Base-by-base conservation (phyloP, 1,140 invertebrate genomes). In the Diabrotica undecimpunctata region DNA sequence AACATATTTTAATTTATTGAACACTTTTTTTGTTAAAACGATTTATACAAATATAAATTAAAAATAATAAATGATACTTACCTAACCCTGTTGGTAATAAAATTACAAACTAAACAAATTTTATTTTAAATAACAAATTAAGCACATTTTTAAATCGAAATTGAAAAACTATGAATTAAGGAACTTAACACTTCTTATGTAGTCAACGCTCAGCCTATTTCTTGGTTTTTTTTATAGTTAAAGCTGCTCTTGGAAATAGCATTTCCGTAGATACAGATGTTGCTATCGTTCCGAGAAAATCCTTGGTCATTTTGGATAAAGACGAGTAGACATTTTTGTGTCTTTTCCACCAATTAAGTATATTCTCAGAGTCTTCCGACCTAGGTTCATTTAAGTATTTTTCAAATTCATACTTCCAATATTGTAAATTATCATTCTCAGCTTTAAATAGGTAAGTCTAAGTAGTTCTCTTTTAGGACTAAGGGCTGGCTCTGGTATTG, bases 391-490 rank as follows among this genome's bases (percentile, higher is more conserved):
- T 46, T 46, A 0, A 46, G 11, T 46, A 46, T 46, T 46, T 46
- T 2, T 46, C 39, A 46, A 46, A 8, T 46, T 10, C 39, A 46
- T 46, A 8, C 1, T 46, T 46, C 1, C 39, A 46, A 46, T 7
- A 46, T 46, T 46, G 7, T 46, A 0, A 46, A 7, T 46, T 46
- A 46, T 46, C 39, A 46, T 46, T 46, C 7, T 46, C 11, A 46
- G 7, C 39, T 46, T 46, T 46, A 46, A 46, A 10, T 46, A 46
- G 1, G 39, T 46, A 46, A 46, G 39, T 46, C 39, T 46, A 46
- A 46, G 11, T 46, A 7, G 11, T 38, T 57, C 55, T 57, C 36
- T 38, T 38, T 57, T 25, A 57, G 36, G n/a, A 57, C 55, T 38
- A 9, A 57, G 55, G 13, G 55, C 11, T 46, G 39, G 39, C 7